Conservation (phyloP, 2,888 invertebrate species). For the Coenonympha arcania region DNA sequence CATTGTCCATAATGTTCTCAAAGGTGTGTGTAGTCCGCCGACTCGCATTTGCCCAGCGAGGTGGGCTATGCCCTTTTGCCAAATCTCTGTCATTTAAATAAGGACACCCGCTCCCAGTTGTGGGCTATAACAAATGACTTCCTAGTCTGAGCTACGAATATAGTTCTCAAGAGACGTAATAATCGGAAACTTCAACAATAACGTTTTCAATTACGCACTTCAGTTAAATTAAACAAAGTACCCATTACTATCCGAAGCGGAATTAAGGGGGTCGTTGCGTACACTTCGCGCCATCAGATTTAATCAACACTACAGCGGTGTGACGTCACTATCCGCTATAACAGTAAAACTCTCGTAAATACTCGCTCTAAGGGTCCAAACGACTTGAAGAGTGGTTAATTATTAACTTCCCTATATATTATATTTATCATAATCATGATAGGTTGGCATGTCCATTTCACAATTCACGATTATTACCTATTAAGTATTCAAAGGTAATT, state of each 20-base stretch:
- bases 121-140: no score
- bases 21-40: no score
- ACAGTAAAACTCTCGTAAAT: conserved; percentile 1
- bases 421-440: no score
- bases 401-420: background rate
- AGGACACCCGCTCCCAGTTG: no score
- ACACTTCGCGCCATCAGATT: conserved; percentile 2
- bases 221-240: background rate
- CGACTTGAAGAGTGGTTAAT: background rate
- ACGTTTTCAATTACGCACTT: background rate
- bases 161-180: background rate
- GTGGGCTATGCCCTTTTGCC: no score
- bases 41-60: no score
- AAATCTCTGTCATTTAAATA: no score
- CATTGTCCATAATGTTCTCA: no score
- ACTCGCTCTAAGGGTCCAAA: background rate
- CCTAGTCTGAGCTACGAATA: no score
- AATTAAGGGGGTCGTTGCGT: conserved; percentile 1
- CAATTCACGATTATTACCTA: no score
- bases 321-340: background rate
- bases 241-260: background rate
- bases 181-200: background rate
- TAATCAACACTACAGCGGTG: background rate
- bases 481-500: no score
- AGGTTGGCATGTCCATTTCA: no score